Evolutionary conservation across 1,140 invertebrate species (phyloP), one percentile per base, ranked within the genome.

Genomic region (Himalopsyche phryganea): DNA sequence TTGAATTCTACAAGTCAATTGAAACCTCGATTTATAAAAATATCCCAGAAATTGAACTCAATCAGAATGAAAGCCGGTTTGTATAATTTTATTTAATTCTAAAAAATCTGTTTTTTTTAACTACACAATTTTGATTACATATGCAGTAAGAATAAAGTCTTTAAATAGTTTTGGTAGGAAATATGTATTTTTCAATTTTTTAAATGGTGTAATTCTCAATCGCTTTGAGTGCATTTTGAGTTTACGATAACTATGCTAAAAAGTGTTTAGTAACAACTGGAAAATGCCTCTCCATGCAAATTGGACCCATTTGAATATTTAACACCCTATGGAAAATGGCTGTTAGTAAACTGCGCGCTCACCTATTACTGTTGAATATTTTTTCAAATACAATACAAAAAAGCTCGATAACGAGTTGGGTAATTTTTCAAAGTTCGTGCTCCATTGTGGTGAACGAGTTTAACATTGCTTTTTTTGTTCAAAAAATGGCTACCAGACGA

Each of bases 261-360:
- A 36, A 51, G 47, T 49, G 32, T 32, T 49, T 6, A 15, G 20
- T 49, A 49, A 49, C 32, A 13, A 33, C 42, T 35, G 33, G 19
- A 10, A 35, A 44, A 40, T 45, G 20, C 52, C 46, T 51, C 15
- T 49, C 44, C 49, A 61, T 50, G 59, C 49, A 61, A 61, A 61
- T 61, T 61, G 33, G 50, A 49, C 38, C 52, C 49, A 61, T 61
- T 61, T 61, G 59, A 61, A 61, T 61, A 61, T 57, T 61, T 61
- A 56, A 61, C 49, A 61, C 59, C 59, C 59, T 40, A 47, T 57
- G 59, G 59, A 55, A 57, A 61, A 52, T 61, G 50, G 49, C 56
- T 35, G 56, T 36, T 52, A 28, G 14, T 15, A 48, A 46, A 60
- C 51, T 54, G 47, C 20, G 19, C 52, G 49, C 51, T 57, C 53